Evolutionary conservation across 2,797 vertebrate genomes (phyloP), one percentile per base, ranked within the genome.

Genomic region (Microhierax caerulescens): DNA sequence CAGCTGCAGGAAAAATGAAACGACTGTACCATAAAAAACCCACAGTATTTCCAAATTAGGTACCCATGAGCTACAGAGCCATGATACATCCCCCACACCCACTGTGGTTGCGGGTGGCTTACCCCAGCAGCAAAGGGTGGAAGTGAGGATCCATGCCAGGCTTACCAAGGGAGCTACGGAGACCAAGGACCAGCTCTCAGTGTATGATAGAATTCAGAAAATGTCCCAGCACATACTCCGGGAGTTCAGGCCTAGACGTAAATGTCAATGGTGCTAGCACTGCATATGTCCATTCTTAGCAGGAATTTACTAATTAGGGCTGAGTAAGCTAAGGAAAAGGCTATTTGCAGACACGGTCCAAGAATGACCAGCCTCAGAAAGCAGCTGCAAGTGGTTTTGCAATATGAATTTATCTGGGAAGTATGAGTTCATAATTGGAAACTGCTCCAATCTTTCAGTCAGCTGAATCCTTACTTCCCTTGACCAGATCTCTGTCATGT

Each of bases 381-480:
- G 70, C 91, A 95, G 88, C 91, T 96, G 91, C 78, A 78, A 96
- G 85, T 48, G 53, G 74, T 87, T 95, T 93, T 77, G 88, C 88
- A 93, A 85, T 61, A 73, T 43, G 64, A 91, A 92, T 96, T 96
- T 90, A 92, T 90, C 91, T 88, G 88, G 78, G 56, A 57, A 90
- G 74, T 84, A 87, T 96, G 91, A 86, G 82, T 92, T 95, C 88
- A 92, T 90, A 80, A 74, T 53, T 93, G 82, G 91, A 96, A 93
- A 64, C 56, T 43, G 16, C 47, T 34, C 74, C 74, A 81, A 9
- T 57, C 54, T 89, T 84, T 91, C 85, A 80, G 43, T 77, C 68
- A 89, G 57, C 36, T 91, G 85, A 91, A 89, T 64, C 19, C 36
- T 91, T 72, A 39, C 48, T 85, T 94, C 57, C 79, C 54, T 76